Base-by-base conservation (phyloP, 2,888 invertebrate genomes). In the Abrostola triplasia region DNA sequence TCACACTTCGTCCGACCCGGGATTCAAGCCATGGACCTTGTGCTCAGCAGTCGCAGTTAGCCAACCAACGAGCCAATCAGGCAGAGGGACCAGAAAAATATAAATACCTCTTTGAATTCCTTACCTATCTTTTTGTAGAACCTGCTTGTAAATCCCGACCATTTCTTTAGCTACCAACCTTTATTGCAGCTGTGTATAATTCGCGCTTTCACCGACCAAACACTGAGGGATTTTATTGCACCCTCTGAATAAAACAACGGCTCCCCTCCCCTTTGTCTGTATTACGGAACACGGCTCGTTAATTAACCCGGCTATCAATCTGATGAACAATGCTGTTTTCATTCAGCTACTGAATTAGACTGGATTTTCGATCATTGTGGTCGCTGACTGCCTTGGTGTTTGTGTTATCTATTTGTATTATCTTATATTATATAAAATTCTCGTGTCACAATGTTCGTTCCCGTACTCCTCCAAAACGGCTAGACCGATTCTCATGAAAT, bases 221-320 rank as follows among this genome's bases (percentile, higher is more conserved):
- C 61, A 73, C 61, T 64, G 7, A 54, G 52, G 24, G 49, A 58
- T 76, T 76, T 73, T 69, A 73, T 67, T 53, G 57, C 44, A 7
- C 49, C 37, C 47, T 59, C 48, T 49, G 49, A 67, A 64, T 61
- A 65, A 59, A 59, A 52, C 60, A 75, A 49, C 41, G 12, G 13
- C 41, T 44, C 49, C 37, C 59, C 47, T 44, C 57, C 41, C 54
- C 55, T 70, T 67, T 70, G 64, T 74, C 54, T 63, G 61, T 50
- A 63, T 70, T 54, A 68, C 52, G 53, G 64, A 70, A 70, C 73
- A 79, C 42, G 68, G 73, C 79, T 80, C 72, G 72, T 79, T 84
- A 84, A 84, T 83, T 84, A 84, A 83, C 68, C 67, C 61, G 55
- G 73, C 74, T 70, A 84, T 83, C 81, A 81, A 82, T 84, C 76